These are phyloP conservation scores for Strigamia transsilvanica DNA, from an alignment of 2,888 invertebrate genomes.

Conservation along the genomic window DNA sequence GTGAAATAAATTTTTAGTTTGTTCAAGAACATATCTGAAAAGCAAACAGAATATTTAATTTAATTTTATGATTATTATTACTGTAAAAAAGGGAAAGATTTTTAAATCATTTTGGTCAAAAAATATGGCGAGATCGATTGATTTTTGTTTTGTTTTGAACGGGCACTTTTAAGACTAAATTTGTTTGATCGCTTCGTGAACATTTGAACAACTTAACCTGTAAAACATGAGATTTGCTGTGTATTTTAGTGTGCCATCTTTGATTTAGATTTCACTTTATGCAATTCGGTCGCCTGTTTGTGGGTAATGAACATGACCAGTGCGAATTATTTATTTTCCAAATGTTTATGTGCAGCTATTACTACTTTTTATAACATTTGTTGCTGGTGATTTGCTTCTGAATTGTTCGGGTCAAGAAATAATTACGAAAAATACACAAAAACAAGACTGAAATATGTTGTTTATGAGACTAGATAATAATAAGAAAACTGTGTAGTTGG, in stretches of 20 bases:
- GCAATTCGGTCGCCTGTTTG: conserved; percentile 37
- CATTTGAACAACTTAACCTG: background rate
- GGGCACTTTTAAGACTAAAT: background rate
- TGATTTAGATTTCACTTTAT: conserved; percentile 39
- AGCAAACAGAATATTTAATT: background rate
- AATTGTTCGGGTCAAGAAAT: conserved; percentile 7
- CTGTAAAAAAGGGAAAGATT: too few relatives aligned
- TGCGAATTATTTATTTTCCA: conserved; percentile 46
- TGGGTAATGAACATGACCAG: conserved; percentile 50
- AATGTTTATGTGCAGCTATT: conserved; percentile 54
- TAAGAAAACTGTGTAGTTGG: conserved; percentile 24
- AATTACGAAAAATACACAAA: conserved; percentile 7
- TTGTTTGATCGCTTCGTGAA: background rate
- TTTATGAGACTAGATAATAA: conserved; percentile 18
- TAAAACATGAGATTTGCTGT: background rate
- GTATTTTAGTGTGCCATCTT: background rate
- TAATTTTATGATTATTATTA: too few relatives aligned
- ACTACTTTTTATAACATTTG: conserved; percentile 38
- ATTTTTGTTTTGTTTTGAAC: too few relatives aligned
- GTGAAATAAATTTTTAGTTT: too few relatives aligned
- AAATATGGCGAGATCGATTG: too few relatives aligned
- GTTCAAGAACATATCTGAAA: background rate
- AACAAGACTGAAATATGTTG: conserved; percentile 13
- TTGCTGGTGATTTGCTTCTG: background rate
- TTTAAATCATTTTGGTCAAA: too few relatives aligned